Evolutionary conservation across 2,113 vertebrate genomes (phyloP), one percentile per base, ranked within the genome.

Genomic region (Hymenochirus boettgeri): DNA sequence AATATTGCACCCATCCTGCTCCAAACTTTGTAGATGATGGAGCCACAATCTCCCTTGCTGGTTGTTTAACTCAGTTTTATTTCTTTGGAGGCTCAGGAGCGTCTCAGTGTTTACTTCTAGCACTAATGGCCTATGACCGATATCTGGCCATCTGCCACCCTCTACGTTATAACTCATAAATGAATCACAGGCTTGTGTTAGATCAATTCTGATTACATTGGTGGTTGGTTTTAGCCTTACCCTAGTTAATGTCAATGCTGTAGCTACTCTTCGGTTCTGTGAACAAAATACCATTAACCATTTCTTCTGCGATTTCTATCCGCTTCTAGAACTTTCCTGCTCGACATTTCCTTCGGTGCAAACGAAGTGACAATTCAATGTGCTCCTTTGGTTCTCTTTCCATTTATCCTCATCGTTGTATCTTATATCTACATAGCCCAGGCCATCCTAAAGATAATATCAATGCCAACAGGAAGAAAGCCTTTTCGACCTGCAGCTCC

Each of bases 81-180:
- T 29, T 57, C 22, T 67, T 59, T 27, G 17, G 21, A 6, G 10
- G 15, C 2, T 29, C 13, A 13, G 58, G 33, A 55, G 25, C 21
- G 10, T 47, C 15, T 2, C 51, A 56, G 52, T 55, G 62, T 33
- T 42, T 64, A 21, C 62, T 64, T 42, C 25, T 64, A n/a, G 22
- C 52, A 3, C 25, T 64, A 11, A 64, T 64, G 62, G 22, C 51
- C 10, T 64, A 64, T 46, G 62, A 64, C 19, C 21, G 62, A 46
- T 64, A 23, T 56, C 26, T 39, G 9, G 62, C 62, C 12, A 64
- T 64, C 26, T 64, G 62, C 8, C 22, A 46, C 12, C 62, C 62
- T 1, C 29, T 64, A 26, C 24, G 6, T 29, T 64, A 64, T 22
- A 29, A 19, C 18, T 56, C 17, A 31, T 10, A 55, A n/a, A 64